phyloP scores from a whole-genome alignment of 2,797 vertebrate genomes.

The Enteromius mattozi region DNA sequence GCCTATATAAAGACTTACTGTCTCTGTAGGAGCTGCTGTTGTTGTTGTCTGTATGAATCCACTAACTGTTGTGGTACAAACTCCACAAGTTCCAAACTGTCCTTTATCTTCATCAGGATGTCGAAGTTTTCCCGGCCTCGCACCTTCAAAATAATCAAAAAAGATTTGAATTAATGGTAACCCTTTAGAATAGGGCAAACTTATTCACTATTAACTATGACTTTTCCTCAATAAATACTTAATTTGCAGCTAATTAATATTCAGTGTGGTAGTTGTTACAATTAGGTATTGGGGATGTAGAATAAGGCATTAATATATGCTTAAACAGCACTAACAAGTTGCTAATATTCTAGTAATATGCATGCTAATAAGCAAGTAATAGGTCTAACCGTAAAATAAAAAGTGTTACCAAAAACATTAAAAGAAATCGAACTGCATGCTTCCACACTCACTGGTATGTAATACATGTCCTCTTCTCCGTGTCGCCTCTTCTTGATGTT shows the following conservation, averaged over 20 bases:
- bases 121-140: constrained; percentile 97
- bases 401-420: neutral
- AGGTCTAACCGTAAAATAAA: no score
- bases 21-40: constrained; percentile 93
- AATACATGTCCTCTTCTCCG: constrained; percentile 94
- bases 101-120: constrained; percentile 97
- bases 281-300: no score
- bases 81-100: constrained; percentile 95
- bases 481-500: constrained; percentile 90
- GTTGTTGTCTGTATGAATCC: constrained; percentile 95
- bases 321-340: no score
- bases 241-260: no score
- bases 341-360: no score
- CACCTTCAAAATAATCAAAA: constrained; percentile 77
- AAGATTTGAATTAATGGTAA: no score
- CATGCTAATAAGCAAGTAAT: no score
- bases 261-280: no score
- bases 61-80: constrained; percentile 94
- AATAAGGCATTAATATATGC: no score
- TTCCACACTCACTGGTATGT: constrained; percentile 88
- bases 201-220: no score
- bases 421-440: neutral
- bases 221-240: no score
- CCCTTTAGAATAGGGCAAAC: no score
- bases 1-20: constrained; percentile 82